These are phyloP conservation scores for Mechanitis messenoides DNA, from an alignment of 2,888 invertebrate species.

Conservation along the genomic window DNA sequence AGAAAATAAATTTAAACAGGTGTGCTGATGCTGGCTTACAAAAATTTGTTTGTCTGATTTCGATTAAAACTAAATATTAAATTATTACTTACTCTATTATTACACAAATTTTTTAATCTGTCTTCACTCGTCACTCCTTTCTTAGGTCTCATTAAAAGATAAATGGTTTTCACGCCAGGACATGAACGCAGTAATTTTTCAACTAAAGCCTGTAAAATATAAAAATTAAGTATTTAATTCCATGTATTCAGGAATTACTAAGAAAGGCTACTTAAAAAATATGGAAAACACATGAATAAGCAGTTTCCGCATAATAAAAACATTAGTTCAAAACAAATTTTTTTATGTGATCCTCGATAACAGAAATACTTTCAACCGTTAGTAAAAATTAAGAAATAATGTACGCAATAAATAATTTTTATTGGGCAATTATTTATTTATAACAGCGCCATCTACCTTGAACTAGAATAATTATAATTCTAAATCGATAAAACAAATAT, in stretches of 20 bases:
- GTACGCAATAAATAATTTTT: not conserved
- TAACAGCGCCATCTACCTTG: too few relatives aligned
- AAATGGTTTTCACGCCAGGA: constrained; percentile 20
- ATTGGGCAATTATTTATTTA: too few relatives aligned
- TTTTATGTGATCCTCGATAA: too few relatives aligned
- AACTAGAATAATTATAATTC: too few relatives aligned
- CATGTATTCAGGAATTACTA: not conserved
- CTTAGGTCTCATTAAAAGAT: constrained; percentile 28
- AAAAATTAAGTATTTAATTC: not conserved
- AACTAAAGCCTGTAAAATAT: constrained; percentile 21
- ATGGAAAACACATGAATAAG: too few relatives aligned
- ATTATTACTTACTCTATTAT: constrained; percentile 41
- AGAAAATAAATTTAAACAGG: not conserved
- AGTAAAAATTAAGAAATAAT: not conserved
- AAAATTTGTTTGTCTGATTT: not conserved
- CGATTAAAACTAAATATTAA: not conserved
- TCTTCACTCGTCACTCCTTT: constrained; percentile 78
- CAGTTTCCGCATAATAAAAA: too few relatives aligned
- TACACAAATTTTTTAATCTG: constrained; percentile 71
- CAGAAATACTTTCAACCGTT: too few relatives aligned
- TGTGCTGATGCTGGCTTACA: not conserved
- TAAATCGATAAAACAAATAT: too few relatives aligned
- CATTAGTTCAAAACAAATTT: too few relatives aligned
- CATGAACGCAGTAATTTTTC: constrained; percentile 24
- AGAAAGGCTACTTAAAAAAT: too few relatives aligned